These are phyloP conservation scores for Drepanosiphum platanoidis DNA, from an alignment of 2,888 invertebrate genomes.

Conservation along the genomic window DNA sequence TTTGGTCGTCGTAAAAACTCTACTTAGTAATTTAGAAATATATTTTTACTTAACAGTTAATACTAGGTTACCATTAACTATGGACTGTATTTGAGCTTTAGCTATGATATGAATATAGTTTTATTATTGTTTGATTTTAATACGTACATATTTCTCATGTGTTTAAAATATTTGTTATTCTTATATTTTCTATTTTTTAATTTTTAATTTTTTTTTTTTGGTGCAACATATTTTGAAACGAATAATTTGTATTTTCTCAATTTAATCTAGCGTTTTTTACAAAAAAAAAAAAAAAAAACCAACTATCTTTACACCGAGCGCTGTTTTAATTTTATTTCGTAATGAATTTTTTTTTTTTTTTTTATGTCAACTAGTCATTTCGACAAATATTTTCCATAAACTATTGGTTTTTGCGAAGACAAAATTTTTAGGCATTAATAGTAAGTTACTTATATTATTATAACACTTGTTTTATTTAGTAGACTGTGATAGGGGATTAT, in stretches of 20 bases:
- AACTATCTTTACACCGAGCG: too few relatives aligned
- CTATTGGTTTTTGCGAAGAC: constrained; percentile 32
- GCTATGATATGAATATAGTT: constrained; percentile 33
- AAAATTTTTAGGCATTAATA: neutral
- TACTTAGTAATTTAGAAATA: constrained; percentile 29
- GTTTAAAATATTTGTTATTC: constrained; percentile 31
- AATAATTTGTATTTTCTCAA: constrained; percentile 52
- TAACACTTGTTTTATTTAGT: constrained; percentile 15
- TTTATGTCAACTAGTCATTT: neutral
- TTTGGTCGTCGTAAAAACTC: neutral
- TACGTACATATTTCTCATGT: constrained; percentile 2
- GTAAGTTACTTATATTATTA: constrained; percentile 11
- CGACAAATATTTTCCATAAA: neutral
- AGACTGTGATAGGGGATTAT: constrained; percentile 58
- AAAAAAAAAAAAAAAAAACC: too few relatives aligned
- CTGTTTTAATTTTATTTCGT: too few relatives aligned
- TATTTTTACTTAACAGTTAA: constrained; percentile 32
- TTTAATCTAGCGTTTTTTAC: neutral
- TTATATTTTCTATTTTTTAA: constrained; percentile 3
- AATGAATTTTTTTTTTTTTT: neutral
- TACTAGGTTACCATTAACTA: constrained; percentile 55
- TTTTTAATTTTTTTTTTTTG: neutral
- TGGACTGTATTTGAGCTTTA: constrained; percentile 59
- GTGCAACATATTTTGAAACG: neutral
- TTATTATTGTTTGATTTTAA: constrained; percentile 39